Evolutionary conservation across 37 sponge, comb jelly and placozoan genomes (phyloP).

Genomic region (Bolinopsis microptera): DNA sequence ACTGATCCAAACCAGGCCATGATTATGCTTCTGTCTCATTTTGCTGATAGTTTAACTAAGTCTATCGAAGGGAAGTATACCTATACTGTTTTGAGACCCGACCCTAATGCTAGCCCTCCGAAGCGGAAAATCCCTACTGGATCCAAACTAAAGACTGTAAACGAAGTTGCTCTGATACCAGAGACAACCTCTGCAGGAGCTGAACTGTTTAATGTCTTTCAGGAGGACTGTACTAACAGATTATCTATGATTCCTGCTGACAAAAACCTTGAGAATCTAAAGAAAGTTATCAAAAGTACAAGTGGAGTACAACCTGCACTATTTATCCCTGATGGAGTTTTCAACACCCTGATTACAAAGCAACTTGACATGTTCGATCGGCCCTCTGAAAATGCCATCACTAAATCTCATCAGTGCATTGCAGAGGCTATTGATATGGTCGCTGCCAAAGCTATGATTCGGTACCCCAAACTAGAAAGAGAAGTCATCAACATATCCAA

Average conservation of each 20-base stretch:
- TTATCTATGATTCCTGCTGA: slow-evolving; percentile 74
- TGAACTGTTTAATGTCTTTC: slow-evolving; percentile 86
- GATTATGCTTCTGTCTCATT: slow-evolving; percentile 78
- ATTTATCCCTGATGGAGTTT: slow-evolving; percentile 96
- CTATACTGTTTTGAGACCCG: slow-evolving; percentile 67
- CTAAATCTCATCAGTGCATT: slow-evolving; percentile 89
- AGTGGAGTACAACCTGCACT: slow-evolving; percentile 83
- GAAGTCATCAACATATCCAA: slow-evolving; percentile 77
- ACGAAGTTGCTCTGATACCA: too few relatives aligned
- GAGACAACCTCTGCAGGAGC: slow-evolving; percentile 89
- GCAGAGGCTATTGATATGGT: slow-evolving; percentile 73
- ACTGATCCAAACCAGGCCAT: slow-evolving; percentile 77
- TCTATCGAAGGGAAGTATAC: slow-evolving; percentile 47
- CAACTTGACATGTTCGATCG: slow-evolving; percentile 82
- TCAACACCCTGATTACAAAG: slow-evolving; percentile 90
- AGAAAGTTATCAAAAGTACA: slow-evolving; percentile 85
- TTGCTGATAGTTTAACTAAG: slow-evolving; percentile 65
- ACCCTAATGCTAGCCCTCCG: not conserved
- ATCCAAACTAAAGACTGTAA: too few relatives aligned
- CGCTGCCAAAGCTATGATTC: slow-evolving; percentile 18
- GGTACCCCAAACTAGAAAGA: slow-evolving; percentile 80
- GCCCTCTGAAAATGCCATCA: slow-evolving; percentile 88
- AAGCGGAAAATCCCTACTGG: not conserved
- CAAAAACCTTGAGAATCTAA: slow-evolving; percentile 73
- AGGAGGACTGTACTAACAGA: slow-evolving; percentile 34